Conservation (phyloP, 2,797 vertebrate genomes). For the Propithecus perrieri region DNA sequence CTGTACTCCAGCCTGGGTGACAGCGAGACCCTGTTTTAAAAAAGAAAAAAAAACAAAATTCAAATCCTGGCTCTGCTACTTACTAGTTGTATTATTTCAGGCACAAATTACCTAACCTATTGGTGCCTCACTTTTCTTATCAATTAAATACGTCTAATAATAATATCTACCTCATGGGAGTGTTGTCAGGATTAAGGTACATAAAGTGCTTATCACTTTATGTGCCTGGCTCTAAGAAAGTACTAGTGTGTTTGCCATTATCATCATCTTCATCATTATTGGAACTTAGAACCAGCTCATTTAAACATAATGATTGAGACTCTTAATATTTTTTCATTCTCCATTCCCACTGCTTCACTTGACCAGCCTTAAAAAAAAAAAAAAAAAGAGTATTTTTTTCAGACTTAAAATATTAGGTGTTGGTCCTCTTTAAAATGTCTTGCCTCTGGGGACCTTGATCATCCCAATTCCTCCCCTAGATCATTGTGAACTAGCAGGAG, state of each 20-base stretch:
- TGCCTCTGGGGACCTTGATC: background rate
- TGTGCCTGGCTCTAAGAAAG: background rate
- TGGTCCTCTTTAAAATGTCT: background rate
- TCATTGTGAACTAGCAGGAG: background rate
- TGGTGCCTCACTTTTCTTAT: background rate
- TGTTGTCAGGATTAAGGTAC: background rate
- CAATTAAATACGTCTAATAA: background rate
- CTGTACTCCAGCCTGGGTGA: background rate
- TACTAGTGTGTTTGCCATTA: background rate
- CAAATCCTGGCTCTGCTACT: background rate
- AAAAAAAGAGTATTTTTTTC: background rate
- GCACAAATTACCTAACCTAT: background rate
- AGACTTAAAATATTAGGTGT: background rate
- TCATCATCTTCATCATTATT: background rate
- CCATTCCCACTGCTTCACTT: background rate
- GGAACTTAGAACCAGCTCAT: background rate
- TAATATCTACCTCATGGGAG: background rate
- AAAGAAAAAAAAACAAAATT: background rate
- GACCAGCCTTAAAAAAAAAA: background rate
- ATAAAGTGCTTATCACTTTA: background rate
- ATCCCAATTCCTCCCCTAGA: background rate
- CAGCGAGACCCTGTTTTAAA: background rate
- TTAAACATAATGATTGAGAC: background rate
- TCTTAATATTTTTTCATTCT: background rate
- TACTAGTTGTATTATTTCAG: background rate